Percentiles rank a stretch among this genome's conserved stretches.
Evolutionary conservation across 1,140 invertebrate genomes (phyloP).

Genomic region (Papilio machaon): DNA sequence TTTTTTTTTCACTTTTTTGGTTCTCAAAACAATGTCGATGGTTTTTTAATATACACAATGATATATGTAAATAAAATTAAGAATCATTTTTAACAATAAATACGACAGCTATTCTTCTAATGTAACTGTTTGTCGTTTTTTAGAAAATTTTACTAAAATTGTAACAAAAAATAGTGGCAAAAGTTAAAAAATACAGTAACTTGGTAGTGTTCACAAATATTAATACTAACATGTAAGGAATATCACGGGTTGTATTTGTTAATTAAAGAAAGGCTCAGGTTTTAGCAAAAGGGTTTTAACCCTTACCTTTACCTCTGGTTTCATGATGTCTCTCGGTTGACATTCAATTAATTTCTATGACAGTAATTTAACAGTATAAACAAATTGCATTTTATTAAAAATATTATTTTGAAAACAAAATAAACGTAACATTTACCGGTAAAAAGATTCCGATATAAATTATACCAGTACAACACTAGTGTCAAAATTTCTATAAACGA

Average conservation of each 20-base stretch:
- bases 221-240: background rate
- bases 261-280: background rate
- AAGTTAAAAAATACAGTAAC: background rate
- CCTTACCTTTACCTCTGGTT: conserved; percentile 1
- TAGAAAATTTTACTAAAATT: background rate
- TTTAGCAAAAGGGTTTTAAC: background rate
- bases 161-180: background rate
- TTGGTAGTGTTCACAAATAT: background rate
- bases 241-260: background rate
- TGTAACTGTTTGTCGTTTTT: background rate
- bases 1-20: background rate
- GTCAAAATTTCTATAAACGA: background rate
- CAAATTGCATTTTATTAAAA: background rate
- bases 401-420: background rate
- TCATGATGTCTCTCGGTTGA: background rate
- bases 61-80: background rate
- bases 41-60: background rate
- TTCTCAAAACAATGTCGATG: background rate
- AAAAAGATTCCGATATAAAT: background rate
- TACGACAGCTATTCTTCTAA: background rate
- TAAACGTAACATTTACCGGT: background rate
- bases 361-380: background rate
- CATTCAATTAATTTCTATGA: background rate
- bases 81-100: background rate
- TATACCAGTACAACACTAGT: background rate